Conservation (phyloP, 2,797 vertebrate species). For the Sebastes wilsoni region DNA sequence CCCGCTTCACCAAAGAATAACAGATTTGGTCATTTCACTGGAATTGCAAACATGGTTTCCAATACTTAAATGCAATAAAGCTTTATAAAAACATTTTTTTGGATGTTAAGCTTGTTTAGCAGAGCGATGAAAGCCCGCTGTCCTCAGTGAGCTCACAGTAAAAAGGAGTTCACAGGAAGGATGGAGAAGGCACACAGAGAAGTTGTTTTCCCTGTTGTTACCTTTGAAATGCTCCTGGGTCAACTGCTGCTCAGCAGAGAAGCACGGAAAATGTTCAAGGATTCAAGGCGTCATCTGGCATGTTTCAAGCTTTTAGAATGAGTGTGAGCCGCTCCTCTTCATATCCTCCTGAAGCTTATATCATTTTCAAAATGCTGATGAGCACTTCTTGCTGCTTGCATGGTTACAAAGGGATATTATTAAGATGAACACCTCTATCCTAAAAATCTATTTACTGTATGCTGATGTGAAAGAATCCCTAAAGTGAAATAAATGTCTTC, state of each 20-base stretch:
- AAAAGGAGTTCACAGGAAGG: not conserved
- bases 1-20: not conserved
- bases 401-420: conserved; percentile 76
- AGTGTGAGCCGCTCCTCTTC: conserved; percentile 25
- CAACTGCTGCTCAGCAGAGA: conserved; percentile 1
- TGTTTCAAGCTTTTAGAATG: conserved; percentile 23
- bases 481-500: conserved; percentile 64
- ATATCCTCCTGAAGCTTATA: conserved; percentile 46
- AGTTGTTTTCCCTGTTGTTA: not conserved
- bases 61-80: not conserved
- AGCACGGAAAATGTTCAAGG: conserved; percentile 13
- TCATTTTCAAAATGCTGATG: conserved; percentile 72
- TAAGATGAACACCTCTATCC: conserved; percentile 71
- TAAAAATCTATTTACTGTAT: conserved; percentile 72
- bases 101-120: not conserved
- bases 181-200: not conserved
- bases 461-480: conserved; percentile 48
- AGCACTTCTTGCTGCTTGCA: conserved; percentile 48
- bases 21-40: not conserved
- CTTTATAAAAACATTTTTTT: fast-evolving
- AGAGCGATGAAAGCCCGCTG: not conserved
- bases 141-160: not conserved
- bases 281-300: conserved; percentile 13
- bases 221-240: conserved; percentile 30
- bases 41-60: not conserved